Evolutionary conservation across 1,140 invertebrate species (phyloP).

Genomic region (Anoplophora glabripennis): DNA sequence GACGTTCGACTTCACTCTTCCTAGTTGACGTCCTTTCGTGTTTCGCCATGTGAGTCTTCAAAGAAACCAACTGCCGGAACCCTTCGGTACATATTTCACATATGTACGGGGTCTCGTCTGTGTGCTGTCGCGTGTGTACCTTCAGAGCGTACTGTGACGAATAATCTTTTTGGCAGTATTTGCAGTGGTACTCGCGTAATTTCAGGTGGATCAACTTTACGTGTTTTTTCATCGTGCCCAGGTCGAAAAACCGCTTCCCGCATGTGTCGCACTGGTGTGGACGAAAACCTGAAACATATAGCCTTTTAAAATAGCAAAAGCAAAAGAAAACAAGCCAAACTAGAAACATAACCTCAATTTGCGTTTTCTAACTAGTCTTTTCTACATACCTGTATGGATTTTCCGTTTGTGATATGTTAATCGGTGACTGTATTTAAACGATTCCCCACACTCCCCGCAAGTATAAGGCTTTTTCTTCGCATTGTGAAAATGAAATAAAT

Average conservation of each 20-base stretch:
- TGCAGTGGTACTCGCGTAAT: slow-evolving; percentile 31
- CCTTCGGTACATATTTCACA: slow-evolving; percentile 35
- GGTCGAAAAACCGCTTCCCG: slow-evolving; percentile 33
- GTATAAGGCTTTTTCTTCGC: background rate
- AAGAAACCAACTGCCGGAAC: slow-evolving; percentile 34
- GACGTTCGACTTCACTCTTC: no score
- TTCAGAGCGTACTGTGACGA: slow-evolving; percentile 28
- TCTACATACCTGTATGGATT: background rate
- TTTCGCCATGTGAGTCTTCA: slow-evolving; percentile 23
- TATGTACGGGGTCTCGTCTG: slow-evolving; percentile 34
- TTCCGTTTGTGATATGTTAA: background rate
- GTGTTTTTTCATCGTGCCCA: slow-evolving; percentile 32
- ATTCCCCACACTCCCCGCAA: background rate
- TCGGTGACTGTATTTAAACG: background rate
- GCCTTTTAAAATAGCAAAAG: no score
- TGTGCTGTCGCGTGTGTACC: slow-evolving; percentile 33
- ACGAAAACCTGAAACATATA: background rate
- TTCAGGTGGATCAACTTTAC: slow-evolving; percentile 33
- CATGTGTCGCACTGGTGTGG: slow-evolving; percentile 26
- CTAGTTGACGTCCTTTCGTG: no score
- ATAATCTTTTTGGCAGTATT: slow-evolving; percentile 33
- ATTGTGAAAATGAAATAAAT: slow-evolving; percentile 1
- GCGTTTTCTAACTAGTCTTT: no score
- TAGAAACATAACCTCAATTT: no score
- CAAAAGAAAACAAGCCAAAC: no score